Evolutionary conservation across 1,140 invertebrate genomes (phyloP).

Genomic region (Drosophila leontia): DNA sequence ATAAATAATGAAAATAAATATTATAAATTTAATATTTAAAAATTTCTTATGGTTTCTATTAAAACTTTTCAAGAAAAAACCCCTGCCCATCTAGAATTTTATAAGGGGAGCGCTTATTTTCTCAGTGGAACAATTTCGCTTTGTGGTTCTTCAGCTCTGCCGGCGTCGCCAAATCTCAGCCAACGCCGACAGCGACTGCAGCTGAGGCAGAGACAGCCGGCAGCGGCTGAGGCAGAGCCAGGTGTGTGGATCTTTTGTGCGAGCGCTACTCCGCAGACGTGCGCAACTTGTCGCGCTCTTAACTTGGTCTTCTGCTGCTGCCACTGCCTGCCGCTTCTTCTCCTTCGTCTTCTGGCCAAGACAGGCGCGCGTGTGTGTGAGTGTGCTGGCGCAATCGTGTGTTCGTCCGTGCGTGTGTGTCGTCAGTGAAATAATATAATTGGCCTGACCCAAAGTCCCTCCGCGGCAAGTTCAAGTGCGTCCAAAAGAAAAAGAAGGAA

Average conservation of each 20-base stretch:
- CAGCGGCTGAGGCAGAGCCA: slow-evolving; percentile 15
- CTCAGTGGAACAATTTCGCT: slow-evolving; percentile 59
- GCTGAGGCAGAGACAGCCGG: slow-evolving; percentile 25
- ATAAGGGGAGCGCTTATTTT: neutral
- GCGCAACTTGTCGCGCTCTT: slow-evolving; percentile 79
- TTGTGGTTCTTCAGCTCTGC: slow-evolving; percentile 66
- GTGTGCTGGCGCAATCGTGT: slow-evolving; percentile 14
- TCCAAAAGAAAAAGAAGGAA: slow-evolving; percentile 3
- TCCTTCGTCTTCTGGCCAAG: slow-evolving; percentile 30
- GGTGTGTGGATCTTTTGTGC: slow-evolving; percentile 76
- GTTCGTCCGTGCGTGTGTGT: slow-evolving; percentile 19
- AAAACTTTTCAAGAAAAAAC: neutral
- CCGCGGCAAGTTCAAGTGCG: slow-evolving; percentile 44
- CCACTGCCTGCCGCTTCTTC: slow-evolving; percentile 35
- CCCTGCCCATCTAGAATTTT: neutral
- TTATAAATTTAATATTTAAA: neutral
- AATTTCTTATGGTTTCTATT: neutral
- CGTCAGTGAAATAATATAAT: slow-evolving; percentile 58
- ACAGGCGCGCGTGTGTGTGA: slow-evolving; percentile 15
- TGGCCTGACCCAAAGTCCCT: slow-evolving; percentile 49
- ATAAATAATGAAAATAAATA: neutral
- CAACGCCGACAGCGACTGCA: slow-evolving; percentile 13
- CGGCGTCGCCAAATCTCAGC: slow-evolving; percentile 62
- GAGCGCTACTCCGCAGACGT: slow-evolving; percentile 74
- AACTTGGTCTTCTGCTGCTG: slow-evolving; percentile 55